These are phyloP conservation scores for Paramormyrops kingsleyae DNA, from an alignment of 2,113 vertebrate genomes.

Conservation along the genomic window DNA sequence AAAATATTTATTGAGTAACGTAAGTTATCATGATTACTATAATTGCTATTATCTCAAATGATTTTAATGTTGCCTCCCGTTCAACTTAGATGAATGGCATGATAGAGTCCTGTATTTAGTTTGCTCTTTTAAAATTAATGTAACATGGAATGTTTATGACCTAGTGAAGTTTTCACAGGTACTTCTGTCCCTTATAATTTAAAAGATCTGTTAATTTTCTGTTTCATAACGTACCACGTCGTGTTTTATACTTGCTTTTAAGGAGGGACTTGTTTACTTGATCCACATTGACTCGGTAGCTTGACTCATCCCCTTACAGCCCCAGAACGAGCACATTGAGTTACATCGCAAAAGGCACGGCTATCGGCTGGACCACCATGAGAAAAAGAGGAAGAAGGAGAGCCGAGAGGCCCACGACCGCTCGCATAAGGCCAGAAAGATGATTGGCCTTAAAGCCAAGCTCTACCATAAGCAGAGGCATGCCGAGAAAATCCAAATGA, in stretches of 20 bases:
- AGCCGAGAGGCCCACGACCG: conserved; percentile 87
- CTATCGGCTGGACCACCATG: conserved; percentile 92
- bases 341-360: conserved; percentile 91
- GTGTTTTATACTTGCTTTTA: background rate
- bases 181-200: background rate
- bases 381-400: conserved; percentile 91
- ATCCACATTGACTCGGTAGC: background rate
- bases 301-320: conserved; percentile 53
- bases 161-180: background rate
- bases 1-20: background rate
- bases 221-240: background rate
- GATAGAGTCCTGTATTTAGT: background rate
- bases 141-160: background rate
- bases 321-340: conserved; percentile 96
- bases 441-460: conserved; percentile 95
- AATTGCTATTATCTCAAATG: background rate
- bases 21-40: background rate
- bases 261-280: background rate
- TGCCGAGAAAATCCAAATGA: conserved; percentile 97
- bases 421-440: conserved; percentile 89
- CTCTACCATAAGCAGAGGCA: conserved; percentile 96
- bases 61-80: background rate
- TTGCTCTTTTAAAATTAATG: background rate
- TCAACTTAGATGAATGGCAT: background rate
- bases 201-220: background rate